A percentile compares a stretch with the other conserved stretches of the same genome.
Conservation (phyloP, 2,888 invertebrate genomes). For the Helleia helle region DNA sequence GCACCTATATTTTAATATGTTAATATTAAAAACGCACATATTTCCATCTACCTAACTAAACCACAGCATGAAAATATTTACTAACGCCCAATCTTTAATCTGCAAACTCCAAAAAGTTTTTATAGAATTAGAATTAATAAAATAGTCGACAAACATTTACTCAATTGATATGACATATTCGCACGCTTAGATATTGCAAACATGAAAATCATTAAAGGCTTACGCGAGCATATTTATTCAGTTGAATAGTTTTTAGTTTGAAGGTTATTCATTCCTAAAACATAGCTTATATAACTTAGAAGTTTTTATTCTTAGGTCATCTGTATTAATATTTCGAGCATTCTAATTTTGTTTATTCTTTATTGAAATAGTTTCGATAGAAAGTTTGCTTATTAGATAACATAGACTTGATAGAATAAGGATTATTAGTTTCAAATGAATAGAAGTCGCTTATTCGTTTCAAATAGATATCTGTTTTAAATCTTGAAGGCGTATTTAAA, state of each 20-base stretch:
- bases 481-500: too few relatives aligned
- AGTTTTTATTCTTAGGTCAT: too few relatives aligned
- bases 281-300: too few relatives aligned
- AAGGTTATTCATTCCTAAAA: too few relatives aligned
- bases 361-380: too few relatives aligned
- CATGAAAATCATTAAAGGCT: slow-evolving; percentile 3
- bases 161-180: neutral
- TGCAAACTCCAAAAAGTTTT: neutral
- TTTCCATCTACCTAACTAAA: neutral
- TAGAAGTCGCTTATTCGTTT: too few relatives aligned
- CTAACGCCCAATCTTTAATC: neutral
- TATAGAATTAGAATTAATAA: neutral
- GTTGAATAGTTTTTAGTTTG: neutral
- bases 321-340: neutral
- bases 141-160: neutral
- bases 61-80: neutral
- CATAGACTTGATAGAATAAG: too few relatives aligned
- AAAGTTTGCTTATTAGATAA: too few relatives aligned
- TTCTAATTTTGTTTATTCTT: too few relatives aligned
- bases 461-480: too few relatives aligned
- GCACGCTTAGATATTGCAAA: slow-evolving; percentile 4
- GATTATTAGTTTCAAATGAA: too few relatives aligned
- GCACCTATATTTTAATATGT: neutral
- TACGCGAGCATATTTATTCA: slow-evolving; percentile 2
- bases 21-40: neutral